Base-by-base conservation (phyloP, 2,888 invertebrate species). In the Cataglyphis cursor region DNA sequence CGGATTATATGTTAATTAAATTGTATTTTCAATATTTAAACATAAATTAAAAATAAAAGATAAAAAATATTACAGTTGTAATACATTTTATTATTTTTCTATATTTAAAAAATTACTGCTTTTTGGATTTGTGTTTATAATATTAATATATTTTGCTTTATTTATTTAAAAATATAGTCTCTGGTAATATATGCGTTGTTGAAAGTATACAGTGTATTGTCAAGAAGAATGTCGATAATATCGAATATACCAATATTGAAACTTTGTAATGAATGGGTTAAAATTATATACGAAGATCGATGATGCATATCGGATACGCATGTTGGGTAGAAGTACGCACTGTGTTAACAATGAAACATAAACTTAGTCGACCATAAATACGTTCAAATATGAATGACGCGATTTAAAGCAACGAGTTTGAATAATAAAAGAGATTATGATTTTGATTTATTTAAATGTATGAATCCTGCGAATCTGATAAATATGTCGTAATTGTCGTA, bases 271-370 rank as follows among this genome's bases (percentile, higher is more conserved):
- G 35, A 80, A 80, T 73, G 57, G 44, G 59, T 80, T 80, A 80
- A 80, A 80, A 80, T 80, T 80, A 80, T 80, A 44, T 59, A 44
- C 78, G 59, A 80, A 80, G 73, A 80, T 59, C 72, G 59, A 80
- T 72, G 59, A 80, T 80, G 78, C 78, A 35, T 78, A 72, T 70
- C 44, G 57, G 59, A 80, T 59, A 70, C 35, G 59, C 41, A 18
- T 70, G 73, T 59, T 59, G 59, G 44, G 18, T 72, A 35, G 73
- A 59, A 80, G 44, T 59, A 59, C 72, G 78, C 72, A 72, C 73
- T 59, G 59, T 72, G 59, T 80, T 80, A 80, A 80, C 78, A 80
- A 78, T 78, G 59, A 78, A 80, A 72, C 44, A 24, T 80, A 80
- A 80, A 80, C 73, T 73, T 80, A 80, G 44, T 24, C 78, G 24